phyloP scores from a whole-genome alignment of 2,113 vertebrate species.

The Piprites chloris region DNA sequence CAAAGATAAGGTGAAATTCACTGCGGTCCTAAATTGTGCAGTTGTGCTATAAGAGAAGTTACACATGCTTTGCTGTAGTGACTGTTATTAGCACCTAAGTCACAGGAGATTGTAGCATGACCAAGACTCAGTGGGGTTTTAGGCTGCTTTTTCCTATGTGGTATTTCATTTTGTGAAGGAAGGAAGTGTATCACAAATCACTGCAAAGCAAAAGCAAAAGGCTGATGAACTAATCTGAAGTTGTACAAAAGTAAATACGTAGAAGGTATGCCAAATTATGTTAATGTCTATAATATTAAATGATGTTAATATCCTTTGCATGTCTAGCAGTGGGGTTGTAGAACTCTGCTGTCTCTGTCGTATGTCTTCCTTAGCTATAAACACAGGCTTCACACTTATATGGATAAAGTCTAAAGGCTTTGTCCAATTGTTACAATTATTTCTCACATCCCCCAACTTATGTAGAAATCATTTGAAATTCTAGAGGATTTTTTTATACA shows the following conservation, averaged over 20 bases:
- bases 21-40: neutral
- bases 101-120: accelerated
- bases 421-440: neutral
- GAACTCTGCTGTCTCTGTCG: neutral
- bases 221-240: neutral
- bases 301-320: neutral
- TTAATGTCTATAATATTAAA: neutral
- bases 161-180: neutral
- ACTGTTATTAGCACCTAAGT: neutral
- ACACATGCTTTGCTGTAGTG: neutral
- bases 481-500: neutral
- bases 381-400: neutral
- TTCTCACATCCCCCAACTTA: neutral
- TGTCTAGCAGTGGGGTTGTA: neutral
- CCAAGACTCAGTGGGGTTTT: neutral
- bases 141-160: neutral
- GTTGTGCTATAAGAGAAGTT: neutral
- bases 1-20: neutral
- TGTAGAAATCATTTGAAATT: neutral
- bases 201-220: neutral
- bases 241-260: neutral
- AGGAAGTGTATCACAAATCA: neutral
- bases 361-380: neutral
- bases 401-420: neutral
- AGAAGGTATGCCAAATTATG: neutral